Percentiles rank a stretch among this genome's conserved stretches.
phyloP scores from a whole-genome alignment of 2,113 vertebrate genomes.

The Morone saxatilis region DNA sequence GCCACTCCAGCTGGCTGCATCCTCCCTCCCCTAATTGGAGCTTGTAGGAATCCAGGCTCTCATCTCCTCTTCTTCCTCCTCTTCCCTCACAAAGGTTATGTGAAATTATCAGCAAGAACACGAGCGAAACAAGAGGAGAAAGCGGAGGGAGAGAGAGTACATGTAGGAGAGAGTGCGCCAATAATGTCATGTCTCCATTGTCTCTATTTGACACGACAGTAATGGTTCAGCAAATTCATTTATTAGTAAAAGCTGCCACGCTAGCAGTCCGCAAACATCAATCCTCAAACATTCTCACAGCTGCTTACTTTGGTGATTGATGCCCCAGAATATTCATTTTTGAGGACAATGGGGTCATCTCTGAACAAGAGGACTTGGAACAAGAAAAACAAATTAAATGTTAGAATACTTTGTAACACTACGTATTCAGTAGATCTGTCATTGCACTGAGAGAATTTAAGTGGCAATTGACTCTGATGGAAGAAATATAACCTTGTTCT shows the following conservation, averaged over 20 bases:
- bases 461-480: constrained; percentile 39
- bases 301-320: constrained; percentile 39
- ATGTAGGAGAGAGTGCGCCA: not conserved
- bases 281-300: constrained; percentile 11
- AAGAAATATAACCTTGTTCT: constrained; percentile 65
- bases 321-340: constrained; percentile 39
- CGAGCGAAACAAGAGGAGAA: not conserved
- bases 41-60: constrained; percentile 2
- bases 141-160: not conserved
- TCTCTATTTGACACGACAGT: constrained; percentile 25
- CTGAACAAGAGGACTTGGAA: constrained; percentile 25
- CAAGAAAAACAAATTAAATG: constrained; percentile 20
- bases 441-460: constrained; percentile 26
- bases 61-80: constrained; percentile 36
- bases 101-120: constrained; percentile 40
- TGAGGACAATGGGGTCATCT: constrained; percentile 37
- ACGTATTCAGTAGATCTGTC: constrained; percentile 10
- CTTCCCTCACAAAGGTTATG: constrained; percentile 45
- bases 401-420: not conserved
- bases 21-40: constrained; percentile 40
- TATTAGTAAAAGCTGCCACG: constrained; percentile 39
- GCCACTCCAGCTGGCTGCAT: constrained; percentile 43
- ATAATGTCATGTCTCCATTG: constrained; percentile 15
- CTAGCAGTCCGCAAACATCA: constrained; percentile 27
- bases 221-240: constrained; percentile 33